Percentiles rank a stretch among this genome's conserved stretches.
phyloP scores from a whole-genome alignment of 2,113 vertebrate genomes.

The Eretmochelys imbricata region DNA sequence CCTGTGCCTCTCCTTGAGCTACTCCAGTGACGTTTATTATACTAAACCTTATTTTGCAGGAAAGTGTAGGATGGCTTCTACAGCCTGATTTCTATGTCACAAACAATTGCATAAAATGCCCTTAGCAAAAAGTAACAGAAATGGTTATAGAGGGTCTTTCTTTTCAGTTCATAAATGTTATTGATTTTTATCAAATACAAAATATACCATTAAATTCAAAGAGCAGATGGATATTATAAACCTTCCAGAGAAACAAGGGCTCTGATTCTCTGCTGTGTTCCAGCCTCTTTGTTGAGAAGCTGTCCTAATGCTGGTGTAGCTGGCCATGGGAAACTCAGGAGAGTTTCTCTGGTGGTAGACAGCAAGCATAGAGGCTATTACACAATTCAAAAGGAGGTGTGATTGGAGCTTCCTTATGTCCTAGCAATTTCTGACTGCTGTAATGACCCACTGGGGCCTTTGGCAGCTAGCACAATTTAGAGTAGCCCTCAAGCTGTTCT shows the following conservation, averaged over 20 bases:
- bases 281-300: not conserved
- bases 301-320: not conserved
- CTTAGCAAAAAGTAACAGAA: constrained; percentile 10
- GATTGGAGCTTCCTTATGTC: not conserved
- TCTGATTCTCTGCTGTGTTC: not conserved
- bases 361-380: not conserved
- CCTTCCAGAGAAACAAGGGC: not conserved
- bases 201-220: constrained; percentile 24
- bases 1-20: constrained; percentile 7
- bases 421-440: not conserved
- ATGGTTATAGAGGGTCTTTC: not conserved
- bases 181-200: constrained; percentile 41
- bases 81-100: not conserved
- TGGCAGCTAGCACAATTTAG: not conserved
- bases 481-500: not conserved
- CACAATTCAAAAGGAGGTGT: not conserved
- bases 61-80: not conserved
- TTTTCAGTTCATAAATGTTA: constrained; percentile 40
- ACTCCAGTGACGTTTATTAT: not conserved
- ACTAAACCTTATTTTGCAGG: constrained; percentile 16
- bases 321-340: not conserved
- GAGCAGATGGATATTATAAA: constrained; percentile 8
- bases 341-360: not conserved
- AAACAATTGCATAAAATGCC: not conserved
- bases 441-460: not conserved